Percentiles rank a stretch among this genome's conserved stretches.
Evolutionary conservation across 2,888 invertebrate species (phyloP).

Genomic region (Cephus rjabovi): DNA sequence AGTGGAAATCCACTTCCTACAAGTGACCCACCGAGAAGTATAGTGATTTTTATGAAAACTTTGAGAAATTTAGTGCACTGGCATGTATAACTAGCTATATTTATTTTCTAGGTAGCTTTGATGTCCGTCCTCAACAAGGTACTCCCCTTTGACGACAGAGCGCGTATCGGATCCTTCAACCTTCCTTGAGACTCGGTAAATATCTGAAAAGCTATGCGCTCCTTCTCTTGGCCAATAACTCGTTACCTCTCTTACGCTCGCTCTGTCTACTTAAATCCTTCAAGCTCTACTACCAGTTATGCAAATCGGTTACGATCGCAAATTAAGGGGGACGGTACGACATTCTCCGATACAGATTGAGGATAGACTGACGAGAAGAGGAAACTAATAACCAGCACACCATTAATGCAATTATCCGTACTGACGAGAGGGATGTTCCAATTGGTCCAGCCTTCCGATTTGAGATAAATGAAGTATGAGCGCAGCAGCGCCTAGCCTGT

Average conservation of each 20-base stretch:
- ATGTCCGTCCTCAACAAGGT: background rate
- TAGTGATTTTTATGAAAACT: background rate
- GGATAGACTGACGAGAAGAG: slow-evolving; percentile 26
- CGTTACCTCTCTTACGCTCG: background rate
- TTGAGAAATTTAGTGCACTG: background rate
- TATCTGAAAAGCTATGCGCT: background rate
- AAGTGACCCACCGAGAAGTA: background rate
- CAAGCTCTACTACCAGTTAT: background rate
- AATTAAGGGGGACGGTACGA: slow-evolving; percentile 9
- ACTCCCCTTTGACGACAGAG: background rate
- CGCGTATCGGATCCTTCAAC: background rate
- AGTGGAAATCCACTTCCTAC: background rate
- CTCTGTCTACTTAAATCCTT: background rate
- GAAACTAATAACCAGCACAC: slow-evolving; percentile 37
- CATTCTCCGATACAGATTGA: slow-evolving; percentile 19
- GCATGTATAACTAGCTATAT: background rate
- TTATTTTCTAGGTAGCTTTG: background rate
- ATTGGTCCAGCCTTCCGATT: background rate
- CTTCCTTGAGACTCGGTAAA: background rate
- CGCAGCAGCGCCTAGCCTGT: background rate
- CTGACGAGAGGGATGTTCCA: background rate
- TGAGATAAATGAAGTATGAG: background rate
- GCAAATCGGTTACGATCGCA: background rate
- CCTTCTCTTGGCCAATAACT: background rate
- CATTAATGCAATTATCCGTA: slow-evolving; percentile 41